Evolutionary conservation across 1,140 invertebrate genomes (phyloP), one percentile per base, ranked within the genome.

Genomic region (Alviniconcha marisindica): DNA sequence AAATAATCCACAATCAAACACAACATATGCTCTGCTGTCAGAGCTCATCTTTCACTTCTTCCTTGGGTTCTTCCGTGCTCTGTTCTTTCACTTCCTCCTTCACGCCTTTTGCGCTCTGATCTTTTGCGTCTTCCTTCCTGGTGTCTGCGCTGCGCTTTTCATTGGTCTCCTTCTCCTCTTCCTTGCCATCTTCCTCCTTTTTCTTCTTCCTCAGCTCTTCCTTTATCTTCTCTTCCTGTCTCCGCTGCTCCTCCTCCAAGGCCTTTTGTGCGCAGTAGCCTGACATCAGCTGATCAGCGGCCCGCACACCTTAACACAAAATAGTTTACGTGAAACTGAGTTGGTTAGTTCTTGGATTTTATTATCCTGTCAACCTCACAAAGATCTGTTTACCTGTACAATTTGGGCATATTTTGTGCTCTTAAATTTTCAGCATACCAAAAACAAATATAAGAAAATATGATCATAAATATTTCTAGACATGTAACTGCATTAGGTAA

Each of bases 141-240:
- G 18, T 18, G 38, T 36, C 74, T 71, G 14, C 14, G 33, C 15
- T 21, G 33, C 1, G 0, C 18, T 77, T 44, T 31, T 28, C 28
- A 28, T 77, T 44, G 42, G 1, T 18, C 28, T 76, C 40, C 28
- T 76, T 1, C 15, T 76, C 73, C 15, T 78, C 44, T 42, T 78
- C 77, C 18, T 78, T 42, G 42, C 18, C 77, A 51, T 48, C 77
- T 24, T 78, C 77, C 0, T 51, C 40, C 18, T 78, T 44, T 21
- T 56, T 40, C 18, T 48, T 44, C 24, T 78, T 44, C 36, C 24
- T 78, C 77, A 48, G 44, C 18, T 48, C 5, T 14, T 15, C 33
- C 24, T 54, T 56, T 7, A 7, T 56, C 33, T 36, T 74, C 71
- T 40, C 36, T 33, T 74, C 33, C 40, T 74, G 10, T 36, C 40